These are phyloP conservation scores for Hestina assimilis DNA, from an alignment of 1,140 invertebrate species.

Conservation along the genomic window DNA sequence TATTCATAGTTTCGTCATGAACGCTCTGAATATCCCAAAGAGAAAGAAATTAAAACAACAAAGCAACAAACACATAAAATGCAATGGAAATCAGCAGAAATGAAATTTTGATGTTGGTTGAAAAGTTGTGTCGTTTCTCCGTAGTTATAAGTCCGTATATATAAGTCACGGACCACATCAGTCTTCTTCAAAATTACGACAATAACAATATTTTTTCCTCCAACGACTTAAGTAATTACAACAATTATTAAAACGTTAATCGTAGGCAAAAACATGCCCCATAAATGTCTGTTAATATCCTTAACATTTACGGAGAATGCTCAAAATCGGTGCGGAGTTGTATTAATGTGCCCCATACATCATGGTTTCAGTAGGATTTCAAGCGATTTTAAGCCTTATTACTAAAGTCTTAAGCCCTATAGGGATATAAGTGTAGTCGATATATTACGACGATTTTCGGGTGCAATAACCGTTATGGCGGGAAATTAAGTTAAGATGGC, in stretches of 20 bases:
- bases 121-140: too few species aligned
- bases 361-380: not conserved
- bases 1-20: too few species aligned
- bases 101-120: too few species aligned
- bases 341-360: slow-evolving; percentile 6
- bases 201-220: not conserved
- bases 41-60: too few species aligned
- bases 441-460: slow-evolving; percentile 26
- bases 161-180: not conserved
- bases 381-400: not conserved
- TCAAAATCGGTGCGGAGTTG: not conserved
- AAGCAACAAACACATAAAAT: too few species aligned
- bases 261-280: slow-evolving; percentile 1
- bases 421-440: not conserved
- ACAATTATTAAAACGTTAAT: not conserved
- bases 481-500: slow-evolving; percentile 28
- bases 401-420: not conserved
- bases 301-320: slow-evolving; percentile 8
- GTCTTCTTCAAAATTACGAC: not conserved
- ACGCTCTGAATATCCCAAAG: too few species aligned
- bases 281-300: slow-evolving; percentile 4
- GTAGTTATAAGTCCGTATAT: too few species aligned
- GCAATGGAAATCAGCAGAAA: too few species aligned
- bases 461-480: slow-evolving; percentile 39
- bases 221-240: not conserved